A percentile compares a stretch with the other conserved stretches of the same genome.
phyloP scores from a whole-genome alignment of 1,140 invertebrate genomes.

The Drosophila tristis region DNA sequence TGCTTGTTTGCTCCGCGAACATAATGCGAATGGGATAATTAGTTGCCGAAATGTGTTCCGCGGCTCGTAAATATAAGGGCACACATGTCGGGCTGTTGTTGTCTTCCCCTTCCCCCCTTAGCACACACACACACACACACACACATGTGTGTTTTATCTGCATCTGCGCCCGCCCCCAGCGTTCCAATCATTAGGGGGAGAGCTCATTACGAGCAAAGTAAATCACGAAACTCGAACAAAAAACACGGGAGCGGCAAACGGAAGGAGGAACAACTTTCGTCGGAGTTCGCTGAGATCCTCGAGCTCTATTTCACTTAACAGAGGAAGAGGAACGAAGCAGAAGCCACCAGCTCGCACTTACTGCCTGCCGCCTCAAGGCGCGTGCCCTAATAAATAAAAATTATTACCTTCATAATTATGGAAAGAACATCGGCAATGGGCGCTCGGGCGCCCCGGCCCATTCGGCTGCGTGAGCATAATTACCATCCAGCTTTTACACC shows the following conservation, averaged over 20 bases:
- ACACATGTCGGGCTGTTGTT: constrained; percentile 67
- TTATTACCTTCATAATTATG: constrained; percentile 83
- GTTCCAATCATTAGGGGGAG: too few species aligned
- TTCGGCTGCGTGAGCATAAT: constrained; percentile 75
- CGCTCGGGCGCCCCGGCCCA: constrained; percentile 24
- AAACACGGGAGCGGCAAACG: too few species aligned
- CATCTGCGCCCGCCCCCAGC: too few species aligned
- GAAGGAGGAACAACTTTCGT: too few species aligned
- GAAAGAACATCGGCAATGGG: constrained; percentile 70
- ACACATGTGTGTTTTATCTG: too few species aligned
- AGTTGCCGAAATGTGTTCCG: constrained; percentile 82
- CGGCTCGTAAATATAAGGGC: constrained; percentile 76
- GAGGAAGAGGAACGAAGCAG: not conserved
- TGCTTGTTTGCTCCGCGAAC: constrained; percentile 68
- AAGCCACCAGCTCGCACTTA: constrained; percentile 14
- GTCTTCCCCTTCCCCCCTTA: not conserved
- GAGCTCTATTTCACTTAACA: too few species aligned
- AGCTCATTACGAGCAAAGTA: too few species aligned
- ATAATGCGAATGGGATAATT: constrained; percentile 81
- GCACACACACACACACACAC: too few species aligned
- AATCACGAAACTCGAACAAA: too few species aligned
- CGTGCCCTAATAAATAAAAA: constrained; percentile 80
- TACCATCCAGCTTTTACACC: constrained; percentile 73
- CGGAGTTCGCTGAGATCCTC: too few species aligned
- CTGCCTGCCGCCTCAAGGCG: constrained; percentile 60